phyloP scores from a whole-genome alignment of 2,888 invertebrate species.

The Chloroclysta siterata region DNA sequence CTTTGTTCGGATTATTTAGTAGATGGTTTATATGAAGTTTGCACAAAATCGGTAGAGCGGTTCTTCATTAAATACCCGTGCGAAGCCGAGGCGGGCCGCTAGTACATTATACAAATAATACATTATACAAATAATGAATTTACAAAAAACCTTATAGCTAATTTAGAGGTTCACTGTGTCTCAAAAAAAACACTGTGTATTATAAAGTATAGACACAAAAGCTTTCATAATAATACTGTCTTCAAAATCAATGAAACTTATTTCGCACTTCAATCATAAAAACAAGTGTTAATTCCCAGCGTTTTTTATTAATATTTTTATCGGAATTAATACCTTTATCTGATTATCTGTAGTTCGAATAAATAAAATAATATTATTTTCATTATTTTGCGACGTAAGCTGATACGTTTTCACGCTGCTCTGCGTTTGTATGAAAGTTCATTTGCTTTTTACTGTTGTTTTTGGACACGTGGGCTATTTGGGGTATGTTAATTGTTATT shows the following conservation, averaged over 20 bases:
- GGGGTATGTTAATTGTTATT: neutral
- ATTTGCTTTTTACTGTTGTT: conserved; percentile 42
- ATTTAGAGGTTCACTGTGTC: no score
- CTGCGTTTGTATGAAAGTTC: conserved; percentile 58
- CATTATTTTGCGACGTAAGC: conserved; percentile 64
- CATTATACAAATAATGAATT: no score
- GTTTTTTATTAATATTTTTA: conserved; percentile 52
- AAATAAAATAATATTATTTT: conserved; percentile 65
- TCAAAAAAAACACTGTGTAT: no score
- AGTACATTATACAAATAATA: no score
- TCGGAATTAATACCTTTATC: conserved; percentile 79
- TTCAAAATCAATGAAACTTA: conserved; percentile 28
- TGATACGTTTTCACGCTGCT: conserved; percentile 72
- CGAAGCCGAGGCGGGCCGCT: no score
- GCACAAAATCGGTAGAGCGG: no score
- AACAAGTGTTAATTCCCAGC: conserved; percentile 76
- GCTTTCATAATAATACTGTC: neutral
- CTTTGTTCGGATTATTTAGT: no score
- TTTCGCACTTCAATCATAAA: conserved; percentile 22
- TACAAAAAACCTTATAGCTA: no score
- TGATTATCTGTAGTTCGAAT: conserved; percentile 75
- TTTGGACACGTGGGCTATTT: conserved; percentile 31
- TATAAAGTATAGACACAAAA: no score
- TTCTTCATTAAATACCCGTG: no score
- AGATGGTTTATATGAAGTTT: no score